A percentile compares a stretch with the other conserved stretches of the same genome.
These are phyloP conservation scores for Tridacna crocea DNA, from an alignment of 2,888 invertebrate species.

Conservation along the genomic window DNA sequence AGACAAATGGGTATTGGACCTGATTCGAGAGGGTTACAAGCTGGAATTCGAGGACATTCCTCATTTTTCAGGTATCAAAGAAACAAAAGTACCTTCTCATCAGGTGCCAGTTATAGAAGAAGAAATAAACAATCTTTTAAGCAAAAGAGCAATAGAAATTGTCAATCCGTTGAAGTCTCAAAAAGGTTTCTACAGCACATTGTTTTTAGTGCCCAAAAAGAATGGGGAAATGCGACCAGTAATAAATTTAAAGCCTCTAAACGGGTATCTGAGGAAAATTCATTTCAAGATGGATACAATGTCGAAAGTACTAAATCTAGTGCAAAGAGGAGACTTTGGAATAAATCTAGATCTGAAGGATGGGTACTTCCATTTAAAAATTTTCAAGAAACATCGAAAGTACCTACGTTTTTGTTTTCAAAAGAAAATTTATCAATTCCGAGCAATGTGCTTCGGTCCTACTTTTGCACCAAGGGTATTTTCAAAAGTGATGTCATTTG, in stretches of 20 bases:
- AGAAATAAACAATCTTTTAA: constrained; percentile 18
- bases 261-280: constrained; percentile 21
- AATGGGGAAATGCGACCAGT: constrained; percentile 20
- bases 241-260: constrained; percentile 11
- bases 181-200: constrained; percentile 34
- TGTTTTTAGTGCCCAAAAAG: constrained; percentile 17
- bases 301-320: constrained; percentile 15
- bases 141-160: constrained; percentile 25
- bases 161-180: constrained; percentile 13
- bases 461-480: constrained; percentile 27
- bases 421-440: constrained; percentile 8
- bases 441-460: constrained; percentile 38
- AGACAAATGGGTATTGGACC: constrained; percentile 35
- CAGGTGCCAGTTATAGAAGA: constrained; percentile 1
- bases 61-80: constrained; percentile 23
- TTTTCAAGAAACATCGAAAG: constrained; percentile 7
- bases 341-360: constrained; percentile 20
- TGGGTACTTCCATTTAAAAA: constrained; percentile 13
- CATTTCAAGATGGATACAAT: constrained; percentile 27
- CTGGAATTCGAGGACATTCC: constrained; percentile 24
- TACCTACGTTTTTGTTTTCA: constrained; percentile 13
- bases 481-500: constrained; percentile 31
- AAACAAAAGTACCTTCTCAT: constrained; percentile 23
- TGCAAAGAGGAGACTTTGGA: constrained; percentile 17
- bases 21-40: constrained; percentile 31